Conservation (phyloP, 2,113 vertebrate genomes). For the Athene cunicularia region DNA sequence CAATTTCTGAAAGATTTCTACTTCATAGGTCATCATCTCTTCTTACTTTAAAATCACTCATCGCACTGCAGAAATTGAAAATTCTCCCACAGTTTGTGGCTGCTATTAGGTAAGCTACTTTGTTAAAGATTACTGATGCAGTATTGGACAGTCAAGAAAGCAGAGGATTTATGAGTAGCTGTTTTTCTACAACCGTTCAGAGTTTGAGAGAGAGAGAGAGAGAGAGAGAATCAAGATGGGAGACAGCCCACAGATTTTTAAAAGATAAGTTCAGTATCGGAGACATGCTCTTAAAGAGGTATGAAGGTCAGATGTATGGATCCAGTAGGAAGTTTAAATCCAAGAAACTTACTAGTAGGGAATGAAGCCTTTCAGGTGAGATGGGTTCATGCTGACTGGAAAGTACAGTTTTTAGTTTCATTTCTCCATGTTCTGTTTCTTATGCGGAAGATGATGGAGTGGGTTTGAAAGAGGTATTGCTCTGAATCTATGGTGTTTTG, state of each 20-base stretch:
- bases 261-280: background rate
- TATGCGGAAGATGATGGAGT: background rate
- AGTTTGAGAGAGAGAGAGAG: background rate
- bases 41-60: background rate
- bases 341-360: background rate
- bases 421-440: background rate
- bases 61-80: background rate
- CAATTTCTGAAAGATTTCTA: background rate
- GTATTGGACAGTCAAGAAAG: background rate
- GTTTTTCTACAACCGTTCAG: background rate
- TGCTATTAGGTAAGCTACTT: background rate
- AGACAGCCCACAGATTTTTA: background rate
- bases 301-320: background rate
- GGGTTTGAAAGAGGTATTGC: background rate
- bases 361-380: background rate
- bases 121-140: constrained; percentile 1
- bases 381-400: background rate
- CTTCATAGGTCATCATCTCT: background rate
- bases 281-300: background rate
- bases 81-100: background rate
- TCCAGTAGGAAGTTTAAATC: background rate
- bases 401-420: background rate
- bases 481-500: background rate
- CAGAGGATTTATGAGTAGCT: background rate
- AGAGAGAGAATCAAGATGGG: background rate